A percentile compares a stretch with the other conserved stretches of the same genome.
phyloP scores from a whole-genome alignment of 2,797 vertebrate species.

The Phataginus tricuspis region DNA sequence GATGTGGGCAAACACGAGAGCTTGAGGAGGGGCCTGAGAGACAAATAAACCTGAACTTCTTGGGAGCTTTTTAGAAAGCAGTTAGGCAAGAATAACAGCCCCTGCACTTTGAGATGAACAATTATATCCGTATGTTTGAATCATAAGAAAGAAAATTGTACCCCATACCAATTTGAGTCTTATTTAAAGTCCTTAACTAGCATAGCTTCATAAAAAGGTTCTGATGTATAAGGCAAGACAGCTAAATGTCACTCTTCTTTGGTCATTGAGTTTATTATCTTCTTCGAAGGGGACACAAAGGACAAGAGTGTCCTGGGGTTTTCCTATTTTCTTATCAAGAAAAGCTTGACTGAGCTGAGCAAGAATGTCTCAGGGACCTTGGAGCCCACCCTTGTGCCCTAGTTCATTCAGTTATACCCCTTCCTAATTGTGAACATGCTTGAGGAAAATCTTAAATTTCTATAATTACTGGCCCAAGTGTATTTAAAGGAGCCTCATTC shows the following conservation, averaged over 20 bases:
- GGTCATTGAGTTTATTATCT: background rate
- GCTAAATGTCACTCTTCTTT: background rate
- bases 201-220: background rate
- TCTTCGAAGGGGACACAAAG: background rate
- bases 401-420: background rate
- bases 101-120: background rate
- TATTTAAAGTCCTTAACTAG: constrained; percentile 12
- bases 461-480: background rate
- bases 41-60: background rate
- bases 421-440: background rate
- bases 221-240: background rate
- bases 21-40: background rate
- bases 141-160: background rate
- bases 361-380: background rate
- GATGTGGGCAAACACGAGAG: background rate
- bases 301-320: background rate
- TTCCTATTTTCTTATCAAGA: constrained; percentile 16
- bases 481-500: background rate
- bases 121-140: background rate
- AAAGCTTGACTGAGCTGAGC: background rate
- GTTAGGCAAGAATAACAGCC: background rate
- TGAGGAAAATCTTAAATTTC: background rate
- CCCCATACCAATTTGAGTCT: background rate
- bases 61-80: background rate
- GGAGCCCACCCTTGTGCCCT: background rate